Base-by-base conservation (phyloP, 2,888 invertebrate species). In the Cristatella mucedo region DNA sequence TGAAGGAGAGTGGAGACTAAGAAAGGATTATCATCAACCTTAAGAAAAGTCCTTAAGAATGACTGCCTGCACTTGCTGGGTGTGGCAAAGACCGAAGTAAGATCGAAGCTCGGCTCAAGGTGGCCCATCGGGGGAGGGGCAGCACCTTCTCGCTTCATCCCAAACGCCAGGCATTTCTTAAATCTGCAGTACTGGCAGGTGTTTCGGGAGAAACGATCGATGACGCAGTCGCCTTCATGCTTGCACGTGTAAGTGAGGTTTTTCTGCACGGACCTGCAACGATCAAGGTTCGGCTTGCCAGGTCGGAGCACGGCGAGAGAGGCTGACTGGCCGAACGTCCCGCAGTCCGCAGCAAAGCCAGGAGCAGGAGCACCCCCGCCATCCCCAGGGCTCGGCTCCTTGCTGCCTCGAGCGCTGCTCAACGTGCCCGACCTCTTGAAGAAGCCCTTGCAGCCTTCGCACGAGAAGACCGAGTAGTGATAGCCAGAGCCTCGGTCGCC, bases 371-470 rank as follows among this genome's bases (percentile, higher is more conserved):
- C n/a, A n/a, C n/a, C n/a, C n/a, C n/a, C n/a, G n/a, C n/a, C n/a
- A n/a, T n/a, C n/a, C n/a, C n/a, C n/a, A n/a, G n/a, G n/a, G n/a
- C n/a, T n/a, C n/a, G n/a, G n/a, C n/a, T n/a, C n/a, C n/a, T n/a
- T n/a, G n/a, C n/a, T n/a, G n/a, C n/a, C n/a, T n/a, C n/a, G n/a
- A n/a, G n/a, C n/a, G n/a, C n/a, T n/a, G n/a, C n/a, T n/a, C n/a
- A n/a, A n/a, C n/a, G n/a, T n/a, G n/a, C n/a, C n/a, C n/a, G n/a
- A n/a, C n/a, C n/a, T n/a, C 43, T 65, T 65, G 49, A 65, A 65
- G 51, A 65, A 65, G 4, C 65, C 65, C 42, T 65, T 65, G 43
- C 65, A 65, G 1, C 64, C 63, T 42, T 64, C 64, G 47, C 64
- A 64, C n/a, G 60, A 61, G 44, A 53, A 56, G 6, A 61, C 61